phyloP scores from a whole-genome alignment of 2,888 invertebrate genomes.

The Acrobasis suavella region DNA sequence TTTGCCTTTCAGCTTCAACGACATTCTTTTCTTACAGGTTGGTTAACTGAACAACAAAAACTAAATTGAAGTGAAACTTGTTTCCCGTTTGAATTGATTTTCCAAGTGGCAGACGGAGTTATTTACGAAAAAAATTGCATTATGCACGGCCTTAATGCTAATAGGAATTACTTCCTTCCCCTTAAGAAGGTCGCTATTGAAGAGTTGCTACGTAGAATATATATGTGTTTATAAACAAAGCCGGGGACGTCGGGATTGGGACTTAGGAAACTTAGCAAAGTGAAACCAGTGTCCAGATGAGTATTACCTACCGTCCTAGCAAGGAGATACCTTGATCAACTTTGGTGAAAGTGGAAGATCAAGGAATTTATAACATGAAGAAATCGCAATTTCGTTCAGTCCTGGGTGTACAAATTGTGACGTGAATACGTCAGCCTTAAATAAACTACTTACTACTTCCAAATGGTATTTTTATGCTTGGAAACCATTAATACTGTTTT shows the following conservation, averaged over 20 bases:
- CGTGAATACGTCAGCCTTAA: constrained; percentile 43
- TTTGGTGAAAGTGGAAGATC: no score
- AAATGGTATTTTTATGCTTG: constrained; percentile 54
- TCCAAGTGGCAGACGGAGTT: constrained; percentile 24
- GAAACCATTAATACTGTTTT: constrained; percentile 56
- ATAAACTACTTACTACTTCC: constrained; percentile 53
- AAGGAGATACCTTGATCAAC: no score
- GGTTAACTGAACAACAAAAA: constrained; percentile 8
- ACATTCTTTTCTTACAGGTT: no score
- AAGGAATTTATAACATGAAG: background rate
- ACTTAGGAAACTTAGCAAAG: no score
- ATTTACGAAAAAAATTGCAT: constrained; percentile 30
- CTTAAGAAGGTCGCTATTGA: constrained; percentile 32
- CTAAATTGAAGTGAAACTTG: constrained; percentile 23
- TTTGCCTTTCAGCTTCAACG: no score
- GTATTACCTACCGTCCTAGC: no score
- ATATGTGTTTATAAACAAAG: background rate
- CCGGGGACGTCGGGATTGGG: no score
- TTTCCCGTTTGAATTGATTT: constrained; percentile 31
- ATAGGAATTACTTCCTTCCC: constrained; percentile 33
- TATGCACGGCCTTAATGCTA: constrained; percentile 45
- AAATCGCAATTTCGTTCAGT: constrained; percentile 24
- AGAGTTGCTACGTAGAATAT: background rate
- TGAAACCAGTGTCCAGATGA: no score
- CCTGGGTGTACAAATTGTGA: no score